Base-by-base conservation (phyloP, 2,797 vertebrate genomes). In the Oophaga sylvatica region DNA sequence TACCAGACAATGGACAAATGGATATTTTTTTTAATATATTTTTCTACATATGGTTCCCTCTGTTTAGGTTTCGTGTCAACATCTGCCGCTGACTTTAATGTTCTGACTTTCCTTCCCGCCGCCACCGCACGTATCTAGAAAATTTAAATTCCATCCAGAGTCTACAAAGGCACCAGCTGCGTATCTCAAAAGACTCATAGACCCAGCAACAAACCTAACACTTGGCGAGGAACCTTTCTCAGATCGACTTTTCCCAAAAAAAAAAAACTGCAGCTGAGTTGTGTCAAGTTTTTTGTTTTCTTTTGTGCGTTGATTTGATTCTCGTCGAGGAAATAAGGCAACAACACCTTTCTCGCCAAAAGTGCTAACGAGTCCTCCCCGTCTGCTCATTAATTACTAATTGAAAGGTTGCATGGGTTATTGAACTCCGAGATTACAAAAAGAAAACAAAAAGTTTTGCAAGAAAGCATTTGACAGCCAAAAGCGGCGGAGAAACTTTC, bases 311-410 rank as follows among this genome's bases (percentile, higher is more conserved):
- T 85, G 26, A 73, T 90, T 83, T 0, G 0, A 87, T 91, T 91
- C 87, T 41, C 35, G 77, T 31, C 83, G 11, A 41, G 22, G 48
- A 73, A 80, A 31, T 48, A 48, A 60, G 31, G 83, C 65, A 81
- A 67, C 77, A 83, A 71, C 22, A 81, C 67, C 68, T 77, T 77
- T 88, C 65, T 60, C 90, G 10, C 63, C 6, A 20, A 81, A 84
- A 91, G 17, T 83, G 85, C 57, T n/a, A 90, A 84, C 68, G 67
- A 91, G 87, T 90, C 35, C 45, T 86, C 89, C 82, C 81, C 90
- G 85, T 90, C 81, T 89, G 59, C 0, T 0, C 67, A 81, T 88
- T 83, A 91, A 17, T 60, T 29, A 48, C 53, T 62, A 89, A 35
- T 80, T 76, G 45, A 87, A 90, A 19, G 87, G 53, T 83, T 91